phyloP scores from a whole-genome alignment of 2,113 vertebrate species.

The Hippocampus zosterae region DNA sequence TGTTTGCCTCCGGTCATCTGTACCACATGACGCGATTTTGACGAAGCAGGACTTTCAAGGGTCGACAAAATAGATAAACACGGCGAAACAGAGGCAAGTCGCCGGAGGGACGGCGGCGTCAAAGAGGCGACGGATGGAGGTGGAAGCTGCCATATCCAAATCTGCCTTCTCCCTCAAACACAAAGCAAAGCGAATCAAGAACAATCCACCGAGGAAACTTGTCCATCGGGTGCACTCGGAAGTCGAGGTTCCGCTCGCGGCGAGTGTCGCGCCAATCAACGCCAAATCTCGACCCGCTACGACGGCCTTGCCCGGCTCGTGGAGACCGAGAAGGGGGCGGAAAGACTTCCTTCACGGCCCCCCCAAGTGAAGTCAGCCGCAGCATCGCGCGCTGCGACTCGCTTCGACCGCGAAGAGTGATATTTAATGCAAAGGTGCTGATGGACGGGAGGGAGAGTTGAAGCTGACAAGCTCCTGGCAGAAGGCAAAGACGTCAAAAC shows the following conservation, averaged over 20 bases:
- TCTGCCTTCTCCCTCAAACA: too few relatives aligned
- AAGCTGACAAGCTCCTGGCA: constrained; percentile 42
- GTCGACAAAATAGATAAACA: constrained; percentile 57
- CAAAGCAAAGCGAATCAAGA: too few relatives aligned
- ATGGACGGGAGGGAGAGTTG: constrained; percentile 37
- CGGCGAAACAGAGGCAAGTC: constrained; percentile 5
- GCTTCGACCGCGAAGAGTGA: constrained; percentile 30
- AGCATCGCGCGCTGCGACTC: constrained; percentile 13
- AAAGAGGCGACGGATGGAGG: constrained; percentile 3
- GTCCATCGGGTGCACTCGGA: too few relatives aligned
- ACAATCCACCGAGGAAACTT: too few relatives aligned
- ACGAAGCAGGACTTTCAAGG: constrained; percentile 61
- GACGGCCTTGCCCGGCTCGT: constrained; percentile 38
- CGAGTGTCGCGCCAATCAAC: too few relatives aligned
- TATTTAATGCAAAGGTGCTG: constrained; percentile 64
- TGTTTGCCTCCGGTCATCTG: constrained; percentile 58
- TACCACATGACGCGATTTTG: constrained; percentile 59
- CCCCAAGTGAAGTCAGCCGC: constrained; percentile 37
- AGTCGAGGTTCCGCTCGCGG: too few relatives aligned
- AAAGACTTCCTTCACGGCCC: constrained; percentile 42
- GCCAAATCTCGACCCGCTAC: constrained; percentile 20
- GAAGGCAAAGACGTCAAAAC: constrained; percentile 50
- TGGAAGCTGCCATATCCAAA: neutral
- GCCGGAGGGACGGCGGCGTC: constrained; percentile 25
- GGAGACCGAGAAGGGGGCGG: constrained; percentile 30